Percentiles rank a stretch among this genome's conserved stretches.
phyloP scores from a whole-genome alignment of 2,113 vertebrate genomes.

The Dendropsophus ebraccatus region DNA sequence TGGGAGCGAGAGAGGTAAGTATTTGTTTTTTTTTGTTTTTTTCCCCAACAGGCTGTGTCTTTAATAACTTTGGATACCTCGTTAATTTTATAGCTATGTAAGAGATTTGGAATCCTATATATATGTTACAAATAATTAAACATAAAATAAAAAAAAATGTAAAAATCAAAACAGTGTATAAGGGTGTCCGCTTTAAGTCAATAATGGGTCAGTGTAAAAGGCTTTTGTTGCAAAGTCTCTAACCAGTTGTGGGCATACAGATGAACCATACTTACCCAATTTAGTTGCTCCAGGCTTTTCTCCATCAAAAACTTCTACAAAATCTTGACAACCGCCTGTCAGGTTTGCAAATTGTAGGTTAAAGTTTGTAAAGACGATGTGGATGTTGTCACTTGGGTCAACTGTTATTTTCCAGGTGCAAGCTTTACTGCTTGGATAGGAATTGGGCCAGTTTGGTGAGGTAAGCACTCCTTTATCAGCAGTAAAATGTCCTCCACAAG shows the following conservation, averaged over 20 bases:
- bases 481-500: conserved; percentile 72
- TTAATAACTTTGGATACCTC: too few species aligned
- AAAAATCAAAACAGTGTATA: too few species aligned
- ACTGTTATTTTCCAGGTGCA: conserved; percentile 74
- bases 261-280: conserved; percentile 28
- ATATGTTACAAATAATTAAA: too few species aligned
- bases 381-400: conserved; percentile 62
- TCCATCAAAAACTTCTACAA: conserved; percentile 72
- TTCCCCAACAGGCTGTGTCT: too few species aligned
- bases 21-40: too few species aligned
- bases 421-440: conserved; percentile 66
- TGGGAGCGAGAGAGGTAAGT: too few species aligned
- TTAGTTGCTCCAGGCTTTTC: conserved; percentile 59
- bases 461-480: conserved; percentile 67
- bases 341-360: conserved; percentile 59
- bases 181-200: neutral
- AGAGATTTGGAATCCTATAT: too few species aligned
- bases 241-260: too few species aligned
- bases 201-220: neutral
- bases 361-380: conserved; percentile 67
- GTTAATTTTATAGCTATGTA: too few species aligned
- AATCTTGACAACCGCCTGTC: conserved; percentile 71
- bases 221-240: neutral
- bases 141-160: too few species aligned
- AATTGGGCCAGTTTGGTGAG: conserved; percentile 72